A percentile compares a stretch with the other conserved stretches of the same genome.
Evolutionary conservation across 2,113 vertebrate genomes (phyloP).

Genomic region (Emydocephalus ijimae): DNA sequence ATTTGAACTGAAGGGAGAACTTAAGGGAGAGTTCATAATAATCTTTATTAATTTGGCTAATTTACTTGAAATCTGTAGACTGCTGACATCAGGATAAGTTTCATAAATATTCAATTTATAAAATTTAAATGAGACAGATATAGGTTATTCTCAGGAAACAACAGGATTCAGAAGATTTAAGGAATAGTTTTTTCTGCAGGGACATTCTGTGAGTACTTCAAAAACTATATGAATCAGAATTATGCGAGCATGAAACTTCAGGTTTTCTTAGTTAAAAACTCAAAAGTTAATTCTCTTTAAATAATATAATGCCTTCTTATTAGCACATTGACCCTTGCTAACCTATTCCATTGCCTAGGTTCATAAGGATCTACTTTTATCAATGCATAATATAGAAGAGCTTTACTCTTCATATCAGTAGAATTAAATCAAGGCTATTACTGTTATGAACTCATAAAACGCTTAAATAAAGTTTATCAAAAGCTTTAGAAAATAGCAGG

Average conservation of each 20-base stretch:
- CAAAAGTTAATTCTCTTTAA: neutral
- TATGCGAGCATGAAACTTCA: neutral
- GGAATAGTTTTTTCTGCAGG: neutral
- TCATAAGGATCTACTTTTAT: neutral
- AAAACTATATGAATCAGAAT: neutral
- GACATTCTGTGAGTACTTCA: neutral
- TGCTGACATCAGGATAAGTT: neutral
- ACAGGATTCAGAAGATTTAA: neutral
- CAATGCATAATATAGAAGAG: neutral
- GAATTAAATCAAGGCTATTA: neutral
- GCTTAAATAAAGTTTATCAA: too few species aligned
- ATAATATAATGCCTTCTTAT: neutral
- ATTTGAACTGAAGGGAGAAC: neutral
- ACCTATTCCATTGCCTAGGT: conserved; percentile 2
- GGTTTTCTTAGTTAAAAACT: neutral
- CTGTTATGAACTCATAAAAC: too few species aligned
- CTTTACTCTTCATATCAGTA: neutral
- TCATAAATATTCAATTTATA: neutral
- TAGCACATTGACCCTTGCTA: neutral
- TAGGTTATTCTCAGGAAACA: neutral
- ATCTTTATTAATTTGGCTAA: neutral
- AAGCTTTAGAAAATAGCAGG: too few species aligned
- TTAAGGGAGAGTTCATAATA: neutral
- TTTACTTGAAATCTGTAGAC: neutral
- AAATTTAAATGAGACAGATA: neutral